Evolutionary conservation across 2,888 invertebrate genomes (phyloP), one percentile per base, ranked within the genome.

Genomic region (Euclidia mi): DNA sequence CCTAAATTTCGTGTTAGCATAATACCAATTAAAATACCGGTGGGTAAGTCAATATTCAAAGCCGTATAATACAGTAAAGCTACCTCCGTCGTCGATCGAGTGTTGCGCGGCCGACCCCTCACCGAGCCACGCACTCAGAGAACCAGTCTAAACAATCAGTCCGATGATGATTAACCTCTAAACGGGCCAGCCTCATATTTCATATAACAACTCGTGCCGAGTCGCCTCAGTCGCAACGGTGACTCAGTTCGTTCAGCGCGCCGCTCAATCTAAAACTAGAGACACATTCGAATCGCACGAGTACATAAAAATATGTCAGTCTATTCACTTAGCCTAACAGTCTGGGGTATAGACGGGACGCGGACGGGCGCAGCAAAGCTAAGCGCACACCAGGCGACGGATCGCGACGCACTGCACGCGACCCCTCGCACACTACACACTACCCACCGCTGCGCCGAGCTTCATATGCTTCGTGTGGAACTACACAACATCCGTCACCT

Each of bases 11-110:
- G 84, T 84, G 85, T 85, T 81, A 84, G 79, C 85, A 87, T 90
- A 91, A 91, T 91, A 92, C 94, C 94, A 94, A 94, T 94, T 91
- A 94, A 88, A 91, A 92, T 93, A 94, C 91, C 94, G 94, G 94
- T 94, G 94, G 94, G 94, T 90, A 93, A 92, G 84, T 89, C 89
- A 85, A 88, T 90, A 90, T 90, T 91, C 87, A 89, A 88, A 84
- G 82, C 79, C 84, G 76, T 84, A 79, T 79, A 80, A 79, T 77
- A 78, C 71, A 85, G 82, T 86, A 86, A 85, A 87, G 78, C 84
- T 82, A 82, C 72, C 65, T 71, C 76, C 71, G 70, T 76, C 78
- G 78, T 81, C 78, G 79, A 78, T 81, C 81, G 81, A 81, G 77
- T 79, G 79, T 78, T 79, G 88, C 90, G 88, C 90, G 88, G 87